These are phyloP conservation scores for Hydrocynus forskahlii DNA, from an alignment of 2,797 vertebrate species.

Conservation along the genomic window DNA sequence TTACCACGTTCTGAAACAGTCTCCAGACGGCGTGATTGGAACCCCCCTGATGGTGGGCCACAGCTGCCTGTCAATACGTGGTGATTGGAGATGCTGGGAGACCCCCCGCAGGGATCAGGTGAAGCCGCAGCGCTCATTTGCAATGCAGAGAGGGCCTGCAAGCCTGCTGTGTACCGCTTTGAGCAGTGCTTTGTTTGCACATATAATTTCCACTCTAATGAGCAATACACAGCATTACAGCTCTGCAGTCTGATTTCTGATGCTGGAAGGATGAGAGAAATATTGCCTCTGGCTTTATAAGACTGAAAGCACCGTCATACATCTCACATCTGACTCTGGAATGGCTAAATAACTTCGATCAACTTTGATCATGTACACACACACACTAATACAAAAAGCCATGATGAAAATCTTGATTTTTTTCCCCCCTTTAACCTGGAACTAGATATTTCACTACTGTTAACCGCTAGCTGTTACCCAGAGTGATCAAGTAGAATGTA, in stretches of 20 bases:
- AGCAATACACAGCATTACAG: conserved; percentile 58
- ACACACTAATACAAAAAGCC: not conserved
- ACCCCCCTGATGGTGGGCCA: conserved; percentile 62
- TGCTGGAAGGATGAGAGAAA: conserved; percentile 1
- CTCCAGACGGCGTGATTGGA: conserved; percentile 1
- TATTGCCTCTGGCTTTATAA: not conserved
- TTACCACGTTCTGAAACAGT: not conserved
- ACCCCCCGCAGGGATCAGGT: conserved; percentile 75
- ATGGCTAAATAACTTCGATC: not conserved
- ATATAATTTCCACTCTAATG: conserved; percentile 80
- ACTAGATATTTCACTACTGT: too few species aligned
- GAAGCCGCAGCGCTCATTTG: conserved; percentile 77
- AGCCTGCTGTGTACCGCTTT: conserved; percentile 61
- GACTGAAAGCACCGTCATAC: not conserved
- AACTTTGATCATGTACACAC: not conserved
- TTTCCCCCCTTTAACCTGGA: too few species aligned
- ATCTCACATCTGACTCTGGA: not conserved
- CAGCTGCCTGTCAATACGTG: conserved; percentile 66
- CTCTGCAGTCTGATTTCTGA: conserved; percentile 20
- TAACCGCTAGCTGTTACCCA: too few species aligned
- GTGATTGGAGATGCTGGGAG: conserved; percentile 75
- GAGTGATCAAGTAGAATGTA: too few species aligned
- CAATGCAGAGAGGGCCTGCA: conserved; percentile 65
- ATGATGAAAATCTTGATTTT: not conserved
- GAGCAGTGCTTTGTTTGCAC: conserved; percentile 77